Conservation (phyloP, 2,888 invertebrate species). For the Hyles lineata region DNA sequence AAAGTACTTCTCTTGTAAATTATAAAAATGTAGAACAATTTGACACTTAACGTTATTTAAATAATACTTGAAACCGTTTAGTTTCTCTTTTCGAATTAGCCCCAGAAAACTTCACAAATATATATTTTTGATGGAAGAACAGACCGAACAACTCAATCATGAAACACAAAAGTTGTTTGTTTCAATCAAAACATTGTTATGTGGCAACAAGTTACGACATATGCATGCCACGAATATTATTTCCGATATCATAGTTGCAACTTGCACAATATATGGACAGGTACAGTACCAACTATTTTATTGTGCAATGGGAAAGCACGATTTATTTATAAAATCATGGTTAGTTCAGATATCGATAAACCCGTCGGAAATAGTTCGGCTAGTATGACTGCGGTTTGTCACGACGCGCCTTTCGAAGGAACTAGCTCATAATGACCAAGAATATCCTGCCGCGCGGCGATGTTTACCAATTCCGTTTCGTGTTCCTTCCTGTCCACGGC, state of each 20-base stretch:
- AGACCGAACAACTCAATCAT: constrained; percentile 34
- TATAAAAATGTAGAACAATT: not conserved
- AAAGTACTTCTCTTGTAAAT: not conserved
- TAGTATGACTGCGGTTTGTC: no score
- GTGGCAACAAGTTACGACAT: constrained; percentile 51
- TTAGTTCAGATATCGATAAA: not conserved
- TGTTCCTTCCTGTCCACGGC: constrained; percentile 58
- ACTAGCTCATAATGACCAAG: constrained; percentile 32
- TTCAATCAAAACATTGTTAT: constrained; percentile 55
- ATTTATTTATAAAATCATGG: not conserved
- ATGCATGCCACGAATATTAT: constrained; percentile 57
- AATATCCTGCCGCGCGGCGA: constrained; percentile 48
- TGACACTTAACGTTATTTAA: not conserved
- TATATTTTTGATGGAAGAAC: constrained; percentile 1
- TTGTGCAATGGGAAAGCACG: not conserved
- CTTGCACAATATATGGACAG: not conserved
- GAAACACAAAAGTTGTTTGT: constrained; percentile 47
- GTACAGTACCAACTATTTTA: not conserved
- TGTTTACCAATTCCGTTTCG: constrained; percentile 53
- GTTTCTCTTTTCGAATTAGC: no score
- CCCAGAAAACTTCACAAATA: not conserved
- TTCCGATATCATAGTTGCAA: not conserved
- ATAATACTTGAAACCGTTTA: no score
- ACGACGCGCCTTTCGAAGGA: not conserved
- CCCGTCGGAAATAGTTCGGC: no score